Base-by-base conservation (phyloP, 2,797 vertebrate species). In the Octomys mimax region DNA sequence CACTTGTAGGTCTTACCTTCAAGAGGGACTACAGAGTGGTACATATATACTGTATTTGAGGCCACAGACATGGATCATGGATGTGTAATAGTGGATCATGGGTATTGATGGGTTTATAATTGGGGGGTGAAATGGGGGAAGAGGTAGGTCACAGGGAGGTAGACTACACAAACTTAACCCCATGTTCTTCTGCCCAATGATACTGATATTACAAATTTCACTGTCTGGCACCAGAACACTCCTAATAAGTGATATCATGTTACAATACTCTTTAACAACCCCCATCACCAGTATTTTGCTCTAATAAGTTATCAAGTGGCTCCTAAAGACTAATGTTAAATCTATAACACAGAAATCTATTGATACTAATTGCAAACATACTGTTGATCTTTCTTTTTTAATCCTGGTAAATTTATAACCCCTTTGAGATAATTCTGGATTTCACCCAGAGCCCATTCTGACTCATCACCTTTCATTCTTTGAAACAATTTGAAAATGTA, bases 401-500 rank as follows among this genome's bases (percentile, higher is more conserved):
- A 62, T 39, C 66, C 54, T 36, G 6, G 70, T 87, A 75, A 81
- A 49, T 31, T 66, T 49, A 79, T 39, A n/a, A 54, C 52, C 49
- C n/a, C 62, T 54, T 49, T 54, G 52, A 66, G 66, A 75, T 36
- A 66, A 36, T 66, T 89, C 28, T 68, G 57, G 7, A 5, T 49
- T 36, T 71, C 64, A 85, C 62, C 52, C 16, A 78, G 62, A 92
- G 16, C 26, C 59, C 49, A 61, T 68, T 68, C 49, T 39, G 82
- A 12, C 5, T 39, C 59, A 82, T n/a, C 59, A 68, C 21, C 86
- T 61, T 82, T 39, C 33, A 12, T 70, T 24, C 36, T 28, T n/a
- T 21, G 39, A 81, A 87, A 90, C 39, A 73, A 89, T n/a, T 19
- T 52, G 68, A 90, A 70, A 93, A 61, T 75, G 39, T n/a, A n/a